These are phyloP conservation scores for Telmatochromis bifrenatus DNA, from an alignment of 2,113 vertebrate genomes.

Conservation along the genomic window DNA sequence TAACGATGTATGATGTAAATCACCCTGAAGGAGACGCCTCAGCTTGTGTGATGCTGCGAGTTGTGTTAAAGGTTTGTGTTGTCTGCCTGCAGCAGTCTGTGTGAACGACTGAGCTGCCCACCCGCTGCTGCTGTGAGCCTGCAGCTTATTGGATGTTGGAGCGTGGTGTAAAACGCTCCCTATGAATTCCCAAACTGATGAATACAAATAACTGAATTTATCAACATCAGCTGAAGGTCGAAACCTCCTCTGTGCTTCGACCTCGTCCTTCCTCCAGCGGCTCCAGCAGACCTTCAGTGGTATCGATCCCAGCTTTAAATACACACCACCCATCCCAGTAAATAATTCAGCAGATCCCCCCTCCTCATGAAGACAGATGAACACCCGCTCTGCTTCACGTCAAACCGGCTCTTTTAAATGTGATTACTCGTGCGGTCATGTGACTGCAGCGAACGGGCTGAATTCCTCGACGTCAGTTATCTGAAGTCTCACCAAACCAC, in stretches of 20 bases:
- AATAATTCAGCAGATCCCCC: constrained; percentile 59
- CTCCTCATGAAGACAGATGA: background rate
- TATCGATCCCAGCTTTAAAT: constrained; percentile 69
- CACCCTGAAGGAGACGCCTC: background rate
- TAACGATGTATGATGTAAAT: background rate
- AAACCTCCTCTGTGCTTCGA: background rate
- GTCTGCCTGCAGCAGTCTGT: background rate
- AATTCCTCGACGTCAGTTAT: background rate
- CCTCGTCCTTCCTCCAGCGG: background rate
- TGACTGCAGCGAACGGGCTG: background rate
- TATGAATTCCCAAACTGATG: background rate
- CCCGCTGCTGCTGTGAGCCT: accelerated
- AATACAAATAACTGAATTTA: background rate
- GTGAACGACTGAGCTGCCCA: background rate
- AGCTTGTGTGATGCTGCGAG: background rate
- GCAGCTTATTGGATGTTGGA: background rate
- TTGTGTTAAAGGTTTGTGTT: background rate
- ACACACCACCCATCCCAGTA: constrained; percentile 43
- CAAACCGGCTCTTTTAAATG: background rate
- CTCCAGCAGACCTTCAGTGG: constrained; percentile 48
- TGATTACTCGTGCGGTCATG: background rate
- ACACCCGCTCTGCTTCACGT: background rate
- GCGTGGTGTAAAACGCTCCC: background rate
- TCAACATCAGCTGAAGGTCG: background rate
- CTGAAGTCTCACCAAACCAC: background rate